Evolutionary conservation across 1,140 invertebrate species (phyloP), one percentile per base, ranked within the genome.

Genomic region (Colletes latitarsis): DNA sequence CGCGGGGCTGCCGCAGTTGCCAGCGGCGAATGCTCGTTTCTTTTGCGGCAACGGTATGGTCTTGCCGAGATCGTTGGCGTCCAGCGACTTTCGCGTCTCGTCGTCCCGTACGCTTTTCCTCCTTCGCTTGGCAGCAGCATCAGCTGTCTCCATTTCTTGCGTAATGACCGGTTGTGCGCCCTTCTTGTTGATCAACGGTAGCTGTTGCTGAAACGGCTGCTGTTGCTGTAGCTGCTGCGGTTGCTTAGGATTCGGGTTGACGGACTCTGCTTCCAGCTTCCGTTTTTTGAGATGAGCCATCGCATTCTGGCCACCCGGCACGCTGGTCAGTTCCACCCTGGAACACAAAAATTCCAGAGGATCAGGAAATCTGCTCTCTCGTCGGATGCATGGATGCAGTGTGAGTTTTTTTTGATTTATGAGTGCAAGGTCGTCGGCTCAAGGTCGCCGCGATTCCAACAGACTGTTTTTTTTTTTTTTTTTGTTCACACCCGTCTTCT

Each of bases 281-380:
- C 94, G 92, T 86, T 95, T 95, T 92, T 95, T 95, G 89, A 95
- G 92, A 91, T 94, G 94, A 78, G 93, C 92, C 91, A 93, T 93
- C 85, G 92, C 92, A 93, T 93, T 93, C 92, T 93, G 92, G 82
- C 92, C 93, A 81, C 93, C 93, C 76, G 93, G 93, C 82, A 93
- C 93, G 88, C 92, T 93, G 90, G 93, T 93, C 82, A 93, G 92
- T 92, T 93, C 93, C 92, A 93, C 92, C 92, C 93, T 93, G 93
- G 93, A 93, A 93, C 93, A 93, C 89, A 92, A 93, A 93, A 92
- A 90, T 92, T 92, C 93, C 92, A 92, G 92, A 92, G 93, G 92
- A 90, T 92, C 88, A 88, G 84, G 83, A 84, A 87, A 64, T 81
- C 46, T 82, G 79, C 82, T 82, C 78, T 77, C 78, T 73, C 70